Base-by-base conservation (phyloP, 2,113 vertebrate species). In the Limnothrissa miodon region DNA sequence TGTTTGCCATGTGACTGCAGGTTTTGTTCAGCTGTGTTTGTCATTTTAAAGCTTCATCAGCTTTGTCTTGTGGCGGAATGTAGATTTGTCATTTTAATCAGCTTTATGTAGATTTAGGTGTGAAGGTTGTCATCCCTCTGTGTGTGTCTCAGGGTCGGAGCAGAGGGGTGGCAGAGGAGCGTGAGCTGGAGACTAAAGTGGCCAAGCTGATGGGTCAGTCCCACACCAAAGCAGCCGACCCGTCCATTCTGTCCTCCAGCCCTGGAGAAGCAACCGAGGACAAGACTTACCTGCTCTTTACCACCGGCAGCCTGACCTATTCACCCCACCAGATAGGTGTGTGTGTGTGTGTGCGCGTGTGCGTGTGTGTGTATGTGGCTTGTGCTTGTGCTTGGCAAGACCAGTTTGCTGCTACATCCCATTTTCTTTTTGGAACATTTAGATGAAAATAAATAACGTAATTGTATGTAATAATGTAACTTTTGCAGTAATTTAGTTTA, bases 251-350 rank as follows among this genome's bases (percentile, higher is more conserved):
- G 0, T 66, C 87, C 45, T 84, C 92, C 39, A 84, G 83, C 0
- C 86, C 91, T 25, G 80, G 89, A 0, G 90, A 79, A 0, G 92
- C 93, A 0, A 86, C 48, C 46, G 91, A 94, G 83, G 94, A 94
- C 87, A 96, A 92, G 87, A 99, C 98, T 0, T 99, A 98, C 84
- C 93, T 99, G 83, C 95, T 99, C 91, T 99, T 99, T 93, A 99
- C 97, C 92, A 99, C 97, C 0, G 98, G 98, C 87, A 97, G 97
- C 94, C 97, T 98, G 91, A 99, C 98, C 36, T 99, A 98, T 90
- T 97, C 97, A 0, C 98, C 98, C 0, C 98, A 99, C 91, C 98
- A 99, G 93, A 99, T 99, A 87, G 98, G 98, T 99, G 93, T 83
- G 46, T 48, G 19, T 53, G 48, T 53, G 48, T 53, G 48, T 53